Evolutionary conservation across 1,140 invertebrate species (phyloP), one percentile per base, ranked within the genome.

Genomic region (Macrotrachela quadricornifera): DNA sequence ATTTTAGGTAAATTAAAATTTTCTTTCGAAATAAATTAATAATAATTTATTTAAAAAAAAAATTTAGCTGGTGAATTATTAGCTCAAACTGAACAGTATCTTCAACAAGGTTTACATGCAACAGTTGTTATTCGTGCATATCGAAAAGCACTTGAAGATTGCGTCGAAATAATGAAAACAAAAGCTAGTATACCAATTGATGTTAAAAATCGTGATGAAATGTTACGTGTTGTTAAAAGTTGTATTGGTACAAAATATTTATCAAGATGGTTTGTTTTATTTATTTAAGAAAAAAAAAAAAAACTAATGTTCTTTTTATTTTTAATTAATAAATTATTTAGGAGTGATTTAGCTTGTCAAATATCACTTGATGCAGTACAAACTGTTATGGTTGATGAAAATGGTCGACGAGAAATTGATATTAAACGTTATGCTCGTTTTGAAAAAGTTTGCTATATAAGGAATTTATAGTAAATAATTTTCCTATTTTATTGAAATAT

Each of bases 361-460:
- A 95, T 99, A 66, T 90, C 92, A 13, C 67, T 97, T 15, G 81
- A 92, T 64, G 90, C 94, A 43, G 91, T 96, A 14, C 75, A 81
- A 56, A 94, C 84, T 13, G 86, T 99, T 44, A 77, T 77, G 36
- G 61, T 88, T 12, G 85, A 84, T 59, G 84, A 91, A 59, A 82
- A 83, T 71, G 87, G 85, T 17, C 77, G 82, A 56, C 77, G 80
- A 57, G 91, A 97, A 71, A 91, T 97, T 62, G 92, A 97, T 66
- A 91, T 97, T 55, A 99, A 99, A 64, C 78, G 88, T 65, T 95
- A 96, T 67, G 91, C 88, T 1, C 92, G 92, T 74, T 81, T 97
- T 39, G 91, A 97, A 68, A 95, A 96, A 30, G 21, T 30, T 30
- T 30, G 21, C 8, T 30, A 8, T 30, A 4, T 30, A 4, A 30